phyloP scores from a whole-genome alignment of 2,113 vertebrate genomes.

The Prinia subflava region DNA sequence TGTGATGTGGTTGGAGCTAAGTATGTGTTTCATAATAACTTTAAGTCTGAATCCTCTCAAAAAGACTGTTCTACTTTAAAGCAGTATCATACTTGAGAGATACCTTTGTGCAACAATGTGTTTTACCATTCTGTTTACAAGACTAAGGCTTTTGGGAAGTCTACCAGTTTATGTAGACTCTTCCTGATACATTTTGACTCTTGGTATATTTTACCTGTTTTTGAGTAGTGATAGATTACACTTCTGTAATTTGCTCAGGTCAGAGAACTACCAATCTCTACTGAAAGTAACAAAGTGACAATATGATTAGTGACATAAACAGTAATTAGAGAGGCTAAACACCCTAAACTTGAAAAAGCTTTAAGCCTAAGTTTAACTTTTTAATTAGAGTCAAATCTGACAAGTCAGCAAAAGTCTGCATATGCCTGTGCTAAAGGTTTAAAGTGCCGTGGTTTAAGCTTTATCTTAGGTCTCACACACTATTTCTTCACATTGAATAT shows the following conservation, averaged over 20 bases:
- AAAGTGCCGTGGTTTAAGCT: conserved; percentile 21
- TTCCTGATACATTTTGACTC: not conserved
- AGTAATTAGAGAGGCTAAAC: not conserved
- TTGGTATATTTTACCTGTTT: not conserved
- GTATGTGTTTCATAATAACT: conserved; percentile 11
- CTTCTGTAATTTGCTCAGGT: not conserved
- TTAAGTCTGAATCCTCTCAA: not conserved
- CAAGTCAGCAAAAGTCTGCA: not conserved
- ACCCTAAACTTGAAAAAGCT: not conserved
- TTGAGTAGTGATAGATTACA: not conserved
- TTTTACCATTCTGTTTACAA: not conserved
- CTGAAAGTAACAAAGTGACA: not conserved
- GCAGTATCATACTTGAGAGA: not conserved
- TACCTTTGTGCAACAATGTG: not conserved
- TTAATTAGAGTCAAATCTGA: conserved; percentile 6
- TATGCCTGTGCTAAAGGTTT: not conserved
- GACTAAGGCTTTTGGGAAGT: not conserved
- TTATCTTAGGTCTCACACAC: conserved; percentile 44
- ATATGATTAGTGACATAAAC: not conserved
- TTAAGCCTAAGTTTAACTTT: conserved; percentile 1
- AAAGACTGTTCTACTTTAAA: not conserved
- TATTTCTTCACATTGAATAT: conserved; percentile 42
- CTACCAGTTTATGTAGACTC: not conserved
- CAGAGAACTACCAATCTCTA: not conserved
- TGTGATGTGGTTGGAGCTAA: conserved; percentile 59